Evolutionary conservation across 2,797 vertebrate genomes (phyloP), one percentile per base, ranked within the genome.

Genomic region (Galagoides demidoff): DNA sequence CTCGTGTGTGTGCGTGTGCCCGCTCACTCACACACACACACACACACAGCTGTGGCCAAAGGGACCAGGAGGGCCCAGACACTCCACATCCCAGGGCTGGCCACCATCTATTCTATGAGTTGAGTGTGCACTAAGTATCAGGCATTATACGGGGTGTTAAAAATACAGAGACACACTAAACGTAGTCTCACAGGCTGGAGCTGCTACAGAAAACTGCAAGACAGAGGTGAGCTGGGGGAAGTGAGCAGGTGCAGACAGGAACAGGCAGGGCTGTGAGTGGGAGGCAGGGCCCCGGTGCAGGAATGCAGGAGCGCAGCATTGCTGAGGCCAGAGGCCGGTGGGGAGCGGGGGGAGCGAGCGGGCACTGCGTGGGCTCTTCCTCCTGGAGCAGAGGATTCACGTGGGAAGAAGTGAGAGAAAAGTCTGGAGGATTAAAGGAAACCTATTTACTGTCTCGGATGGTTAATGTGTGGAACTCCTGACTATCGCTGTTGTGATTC

Each of bases 271-370:
- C 34, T 1, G 1, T 37, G 52, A 29, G 13, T 3, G 8, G 84
- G 25, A 73, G 59, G 3, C 29, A 73, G 82, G 37, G 4, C 34
- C 1, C 34, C 0, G 4, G 82, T 0, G 5, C 25, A 22, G 10
- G 45, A 27, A 22, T 14, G 39, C 39, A 39, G 39, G 10, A 71
- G 82, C 86, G 19, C 1, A 14, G 7, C 3, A 5, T 1, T 25
- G 8, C 39, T 7, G 39, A n/a, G n/a, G n/a, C n/a, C 1, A 1
- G 20, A 20, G 3, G 11, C 25, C 13, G 49, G 57, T 0, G 22
- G 17, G 22, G 25, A 63, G 27, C 2, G 22, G 39, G 22, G 17
- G 22, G 25, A 63, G 27, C 2, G 22, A 45, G 29, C 23, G 27
- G 9, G 23, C 7, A 31, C 29, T 31, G 4, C 5, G 13, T 22